Percentiles rank a stretch among this genome's conserved stretches.
Evolutionary conservation across 2,113 vertebrate genomes (phyloP).

Genomic region (Cephalopholis sonnerati): DNA sequence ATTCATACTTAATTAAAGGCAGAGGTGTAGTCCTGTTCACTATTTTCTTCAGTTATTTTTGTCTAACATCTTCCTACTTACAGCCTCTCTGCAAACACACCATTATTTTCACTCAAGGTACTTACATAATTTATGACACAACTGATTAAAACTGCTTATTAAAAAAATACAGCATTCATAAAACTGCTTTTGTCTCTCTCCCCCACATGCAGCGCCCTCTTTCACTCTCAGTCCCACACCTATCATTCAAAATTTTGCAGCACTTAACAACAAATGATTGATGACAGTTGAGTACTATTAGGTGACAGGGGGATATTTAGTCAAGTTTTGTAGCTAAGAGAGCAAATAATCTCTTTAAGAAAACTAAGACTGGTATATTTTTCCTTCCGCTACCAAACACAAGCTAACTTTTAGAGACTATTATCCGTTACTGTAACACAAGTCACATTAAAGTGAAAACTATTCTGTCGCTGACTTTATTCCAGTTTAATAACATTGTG

Average conservation of each 20-base stretch:
- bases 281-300: conserved; percentile 1
- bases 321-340: background rate
- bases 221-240: background rate
- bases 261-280: conserved; percentile 2
- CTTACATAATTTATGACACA: conserved; percentile 57
- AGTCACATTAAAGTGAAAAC: background rate
- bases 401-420: too few species aligned
- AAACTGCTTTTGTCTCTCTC: conserved; percentile 18
- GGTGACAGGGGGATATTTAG: background rate
- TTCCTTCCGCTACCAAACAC: background rate
- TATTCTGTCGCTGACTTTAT: background rate
- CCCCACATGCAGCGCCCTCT: background rate
- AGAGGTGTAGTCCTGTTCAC: background rate
- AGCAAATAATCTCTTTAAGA: background rate
- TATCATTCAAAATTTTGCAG: conserved; percentile 4
- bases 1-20: conserved; percentile 39
- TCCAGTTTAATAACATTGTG: background rate
- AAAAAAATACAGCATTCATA: conserved; percentile 46
- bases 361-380: background rate
- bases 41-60: conserved; percentile 28
- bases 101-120: conserved; percentile 50
- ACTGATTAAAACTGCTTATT: conserved; percentile 59
- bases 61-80: conserved; percentile 35
- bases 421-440: background rate
- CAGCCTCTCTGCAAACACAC: conserved; percentile 28